Percentiles rank a stretch among this genome's conserved stretches.
These are phyloP conservation scores for Argyrosomus japonicus DNA, from an alignment of 2,113 vertebrate genomes.

Conservation along the genomic window DNA sequence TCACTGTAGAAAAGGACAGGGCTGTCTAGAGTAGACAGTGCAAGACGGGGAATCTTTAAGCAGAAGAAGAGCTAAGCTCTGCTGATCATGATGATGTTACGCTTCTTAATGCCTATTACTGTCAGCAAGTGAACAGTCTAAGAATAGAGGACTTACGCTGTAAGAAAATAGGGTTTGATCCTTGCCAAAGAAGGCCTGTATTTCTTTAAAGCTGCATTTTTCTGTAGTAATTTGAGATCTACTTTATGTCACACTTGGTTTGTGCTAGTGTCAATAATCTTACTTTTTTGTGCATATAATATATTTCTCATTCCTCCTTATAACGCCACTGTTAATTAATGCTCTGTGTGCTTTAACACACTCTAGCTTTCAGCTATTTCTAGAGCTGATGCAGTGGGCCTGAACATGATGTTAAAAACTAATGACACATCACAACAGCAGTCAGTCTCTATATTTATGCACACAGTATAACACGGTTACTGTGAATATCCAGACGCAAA, in stretches of 20 bases:
- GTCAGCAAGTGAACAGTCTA: conserved; percentile 24
- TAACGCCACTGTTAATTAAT: background rate
- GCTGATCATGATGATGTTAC: conserved; percentile 21
- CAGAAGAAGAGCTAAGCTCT: conserved; percentile 10
- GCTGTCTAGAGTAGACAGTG: conserved; percentile 2
- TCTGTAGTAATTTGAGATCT: background rate
- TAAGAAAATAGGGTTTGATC: background rate
- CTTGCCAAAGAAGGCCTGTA: background rate
- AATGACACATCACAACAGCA: conserved; percentile 7
- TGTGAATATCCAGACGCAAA: background rate
- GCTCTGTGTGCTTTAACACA: background rate
- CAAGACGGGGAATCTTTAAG: conserved; percentile 20
- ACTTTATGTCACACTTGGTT: background rate
- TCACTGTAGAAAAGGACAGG: background rate
- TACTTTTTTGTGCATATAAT: background rate
- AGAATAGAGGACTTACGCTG: conserved; percentile 27
- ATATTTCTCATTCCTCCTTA: background rate
- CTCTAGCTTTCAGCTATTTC: conserved; percentile 16
- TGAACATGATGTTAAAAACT: conserved; percentile 19
- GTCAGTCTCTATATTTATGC: conserved; percentile 4
- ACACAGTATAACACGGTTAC: background rate
- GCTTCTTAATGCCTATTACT: conserved; percentile 20
- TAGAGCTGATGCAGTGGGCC: conserved; percentile 13
- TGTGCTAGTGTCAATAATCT: background rate
- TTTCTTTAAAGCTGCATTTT: background rate